A percentile compares a stretch with the other conserved stretches of the same genome.
These are phyloP conservation scores for Neoitamus cyanurus DNA, from an alignment of 2,888 invertebrate genomes.

Conservation along the genomic window DNA sequence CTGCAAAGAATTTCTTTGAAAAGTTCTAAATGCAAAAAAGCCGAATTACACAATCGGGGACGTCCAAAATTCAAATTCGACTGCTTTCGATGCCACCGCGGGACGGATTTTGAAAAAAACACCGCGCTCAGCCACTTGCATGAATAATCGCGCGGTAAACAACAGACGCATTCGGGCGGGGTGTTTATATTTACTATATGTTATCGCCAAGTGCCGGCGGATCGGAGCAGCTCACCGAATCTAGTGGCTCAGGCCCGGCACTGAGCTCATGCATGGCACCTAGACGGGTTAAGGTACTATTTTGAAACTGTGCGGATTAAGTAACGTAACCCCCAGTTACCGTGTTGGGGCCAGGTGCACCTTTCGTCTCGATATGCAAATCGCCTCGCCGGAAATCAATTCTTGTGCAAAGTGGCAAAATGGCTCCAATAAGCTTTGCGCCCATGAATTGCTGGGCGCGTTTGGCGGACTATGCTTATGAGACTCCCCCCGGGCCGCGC, in stretches of 20 bases:
- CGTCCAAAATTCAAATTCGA: not conserved
- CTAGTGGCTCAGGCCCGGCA: not conserved
- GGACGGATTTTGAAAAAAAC: not conserved
- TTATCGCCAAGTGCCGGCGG: not conserved
- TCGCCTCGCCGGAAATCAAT: conserved; percentile 13
- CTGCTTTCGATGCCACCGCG: not conserved
- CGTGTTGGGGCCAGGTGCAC: conserved; percentile 5
- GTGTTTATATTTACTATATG: not conserved
- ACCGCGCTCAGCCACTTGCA: not conserved
- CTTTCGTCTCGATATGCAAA: conserved; percentile 24
- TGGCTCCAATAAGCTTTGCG: conserved; percentile 5
- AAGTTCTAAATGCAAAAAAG: not conserved
- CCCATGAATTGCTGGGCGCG: not conserved
- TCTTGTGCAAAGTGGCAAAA: conserved; percentile 17
- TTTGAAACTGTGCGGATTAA: conserved; percentile 12
- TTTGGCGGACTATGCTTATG: not conserved
- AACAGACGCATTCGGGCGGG: not conserved
- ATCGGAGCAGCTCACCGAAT: not conserved
- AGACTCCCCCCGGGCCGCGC: not conserved
- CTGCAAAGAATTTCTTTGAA: not conserved
- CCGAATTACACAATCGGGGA: not conserved
- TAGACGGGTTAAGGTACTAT: not conserved
- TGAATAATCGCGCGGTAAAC: conserved; percentile 12
- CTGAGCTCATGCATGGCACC: not conserved
- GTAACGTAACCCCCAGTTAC: not conserved